Evolutionary conservation across 1,140 invertebrate species (phyloP), one percentile per base, ranked within the genome.

Genomic region (Sitobion miscanthi): DNA sequence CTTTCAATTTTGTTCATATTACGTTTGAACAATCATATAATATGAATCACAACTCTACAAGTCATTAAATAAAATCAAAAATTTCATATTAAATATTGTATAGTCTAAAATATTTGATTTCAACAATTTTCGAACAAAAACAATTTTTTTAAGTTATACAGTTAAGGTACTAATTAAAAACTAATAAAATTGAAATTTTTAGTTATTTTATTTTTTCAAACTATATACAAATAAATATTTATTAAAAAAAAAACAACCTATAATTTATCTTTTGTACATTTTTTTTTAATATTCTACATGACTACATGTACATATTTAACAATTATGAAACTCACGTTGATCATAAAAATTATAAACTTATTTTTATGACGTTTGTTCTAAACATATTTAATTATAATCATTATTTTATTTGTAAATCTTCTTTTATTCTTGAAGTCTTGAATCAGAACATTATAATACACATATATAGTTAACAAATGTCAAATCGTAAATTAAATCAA

Each of bases 371-470:
- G 1, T 77, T 77, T 77, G 23, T 17, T n/a, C 62, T 77, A 77
- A 77, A 77, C 30, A 77, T 77, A n/a, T 77, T 69, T 69, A n/a
- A 69, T 69, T n/a, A n/a, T n/a, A n/a, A n/a, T 69, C 62, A 69
- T n/a, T 69, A 69, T 69, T 77, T 77, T 77, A 77, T n/a, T 77
- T 77, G 62, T n/a, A 77, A n/a, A 77, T 20, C 30, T n/a, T 69
- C 4, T 21, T 20, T 0, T 54, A 69, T 69, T n/a, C 62, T n/a
- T n/a, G 14, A 69, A n/a, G 30, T 69, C 5, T 69, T 11, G 25
- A 30, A 62, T n/a, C 21, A 69, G 14, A n/a, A n/a, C 0, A 77
- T 83, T 83, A 7, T 21, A 20, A 20, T 62, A 62, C 0, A 62
- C 3, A n/a, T n/a, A n/a, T 30, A 69, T 11, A 83, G 35, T 83